Percentiles rank a stretch among this genome's conserved stretches.
phyloP scores from a whole-genome alignment of 2,888 invertebrate species.

The Platycnemis pennipes region DNA sequence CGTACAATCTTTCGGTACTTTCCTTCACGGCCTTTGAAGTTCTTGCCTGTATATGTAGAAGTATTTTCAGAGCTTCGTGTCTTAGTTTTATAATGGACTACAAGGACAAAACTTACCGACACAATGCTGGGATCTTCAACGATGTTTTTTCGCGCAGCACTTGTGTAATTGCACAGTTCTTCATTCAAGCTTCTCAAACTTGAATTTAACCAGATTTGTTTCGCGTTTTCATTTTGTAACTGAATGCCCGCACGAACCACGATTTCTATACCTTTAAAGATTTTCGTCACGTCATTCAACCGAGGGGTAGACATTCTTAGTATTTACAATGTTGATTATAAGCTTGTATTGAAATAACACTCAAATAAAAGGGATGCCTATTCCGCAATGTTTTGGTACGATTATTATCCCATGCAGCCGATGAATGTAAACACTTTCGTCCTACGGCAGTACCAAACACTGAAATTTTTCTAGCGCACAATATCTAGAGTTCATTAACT shows the following conservation, averaged over 20 bases:
- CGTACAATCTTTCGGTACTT: slow-evolving; percentile 83
- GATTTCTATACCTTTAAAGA: slow-evolving; percentile 86
- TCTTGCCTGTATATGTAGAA: slow-evolving; percentile 76
- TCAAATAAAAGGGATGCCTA: neutral
- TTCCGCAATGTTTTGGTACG: slow-evolving; percentile 7
- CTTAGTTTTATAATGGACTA: slow-evolving; percentile 71
- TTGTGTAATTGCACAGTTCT: slow-evolving; percentile 72
- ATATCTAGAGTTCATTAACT: too few relatives aligned
- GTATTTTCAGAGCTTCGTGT: slow-evolving; percentile 74
- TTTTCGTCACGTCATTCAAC: slow-evolving; percentile 82
- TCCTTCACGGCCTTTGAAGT: slow-evolving; percentile 81
- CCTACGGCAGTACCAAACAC: neutral
- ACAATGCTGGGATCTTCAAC: slow-evolving; percentile 76
- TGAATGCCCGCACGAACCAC: slow-evolving; percentile 85
- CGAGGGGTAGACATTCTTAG: slow-evolving; percentile 76
- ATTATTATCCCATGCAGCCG: neutral
- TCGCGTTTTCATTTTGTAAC: slow-evolving; percentile 84
- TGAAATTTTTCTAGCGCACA: neutral
- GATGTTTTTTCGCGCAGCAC: slow-evolving; percentile 34
- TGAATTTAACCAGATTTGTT: slow-evolving; percentile 86
- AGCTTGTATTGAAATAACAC: neutral
- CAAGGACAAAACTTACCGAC: slow-evolving; percentile 69
- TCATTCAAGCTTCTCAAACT: slow-evolving; percentile 82
- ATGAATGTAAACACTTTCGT: neutral
- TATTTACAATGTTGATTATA: neutral